phyloP scores from a whole-genome alignment of 1,140 invertebrate species.

The Anoplolepis gracilipes region DNA sequence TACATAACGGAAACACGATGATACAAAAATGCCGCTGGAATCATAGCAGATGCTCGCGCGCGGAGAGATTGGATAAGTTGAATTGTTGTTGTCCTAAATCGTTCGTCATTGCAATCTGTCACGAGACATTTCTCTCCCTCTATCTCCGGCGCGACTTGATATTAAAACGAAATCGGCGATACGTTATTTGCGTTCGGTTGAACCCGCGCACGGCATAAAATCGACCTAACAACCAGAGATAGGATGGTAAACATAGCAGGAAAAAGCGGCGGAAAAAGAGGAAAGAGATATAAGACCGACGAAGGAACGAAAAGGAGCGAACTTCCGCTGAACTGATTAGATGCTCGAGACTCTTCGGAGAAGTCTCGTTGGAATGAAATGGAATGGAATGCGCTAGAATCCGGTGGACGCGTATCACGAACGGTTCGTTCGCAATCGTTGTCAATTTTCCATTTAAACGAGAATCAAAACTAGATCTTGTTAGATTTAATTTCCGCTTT shows the following conservation, averaged over 20 bases:
- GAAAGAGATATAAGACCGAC: conserved; percentile 22
- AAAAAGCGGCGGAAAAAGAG: conserved; percentile 59
- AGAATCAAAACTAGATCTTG: conserved; percentile 60
- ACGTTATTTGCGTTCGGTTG: conserved; percentile 54
- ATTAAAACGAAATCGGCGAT: conserved; percentile 69
- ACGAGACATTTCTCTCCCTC: conserved; percentile 67
- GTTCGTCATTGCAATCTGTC: conserved; percentile 74
- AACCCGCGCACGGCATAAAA: conserved; percentile 65
- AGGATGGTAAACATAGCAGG: conserved; percentile 44
- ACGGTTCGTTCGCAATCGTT: conserved; percentile 46
- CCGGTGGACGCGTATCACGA: conserved; percentile 64
- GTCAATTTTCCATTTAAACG: conserved; percentile 51
- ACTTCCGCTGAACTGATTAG: conserved; percentile 80
- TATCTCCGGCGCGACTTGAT: conserved; percentile 45
- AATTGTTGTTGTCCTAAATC: conserved; percentile 72
- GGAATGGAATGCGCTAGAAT: conserved; percentile 59
- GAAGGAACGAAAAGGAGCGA: conserved; percentile 39
- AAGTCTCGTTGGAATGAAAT: conserved; percentile 73
- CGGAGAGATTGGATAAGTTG: conserved; percentile 77
- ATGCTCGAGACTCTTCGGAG: conserved; percentile 73
- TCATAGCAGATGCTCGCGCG: conserved; percentile 56
- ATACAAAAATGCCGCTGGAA: conserved; percentile 53
- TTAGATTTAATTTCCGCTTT: background rate
- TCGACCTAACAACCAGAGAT: conserved; percentile 75
- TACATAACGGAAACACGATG: conserved; percentile 21